Base-by-base conservation (phyloP, 2,888 invertebrate species). In the Ariolimax columbianus region DNA sequence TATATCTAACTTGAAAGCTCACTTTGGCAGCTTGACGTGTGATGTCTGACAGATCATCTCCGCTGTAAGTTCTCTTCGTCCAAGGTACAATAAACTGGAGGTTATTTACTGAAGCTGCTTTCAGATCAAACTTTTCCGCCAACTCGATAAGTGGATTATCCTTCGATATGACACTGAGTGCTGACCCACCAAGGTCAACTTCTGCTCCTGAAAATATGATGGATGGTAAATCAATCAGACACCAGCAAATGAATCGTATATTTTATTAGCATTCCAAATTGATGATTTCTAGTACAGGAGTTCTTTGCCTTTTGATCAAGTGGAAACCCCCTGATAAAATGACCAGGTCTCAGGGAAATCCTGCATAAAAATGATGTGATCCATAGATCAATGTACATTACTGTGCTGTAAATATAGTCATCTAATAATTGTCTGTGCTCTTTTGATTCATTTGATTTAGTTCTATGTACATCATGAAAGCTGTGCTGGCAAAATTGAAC, bases 121-220 rank as follows among this genome's bases (percentile, higher is more conserved):
- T 85, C 33, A 91, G 73, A 77, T 89, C 91, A 82, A 90, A 87
- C n/a, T 88, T 79, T 78, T 88, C 79, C 4, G 88, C 89, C 66
- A 91, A 79, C 40, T 90, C 87, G 19, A 89, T 75, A 51, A 91
- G 83, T 3, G 89, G 89, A 78, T 90, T 90, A 81, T 89, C 87
- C 40, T 88, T 89, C 7, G 87, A 87, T 19, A 47, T 86, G 9
- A 88, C 88, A 78, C 90, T 91, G 11, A 92, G 78, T 17, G 88
- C 86, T 77, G 87, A 82, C 14, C 86, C 87, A 17, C 92, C 92
- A 38, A 91, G 68, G 81, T 91, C 91, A 14, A 89, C 90, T 82
- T 91, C 91, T n/a, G 90, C 86, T 38, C 90, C 90, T 90, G 73
- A 6, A 72, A 75, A 55, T 55, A 36, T 36, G 9, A n/a, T 36